Conservation (phyloP, 2,888 invertebrate genomes). For the Drosophila mayaguana region DNA sequence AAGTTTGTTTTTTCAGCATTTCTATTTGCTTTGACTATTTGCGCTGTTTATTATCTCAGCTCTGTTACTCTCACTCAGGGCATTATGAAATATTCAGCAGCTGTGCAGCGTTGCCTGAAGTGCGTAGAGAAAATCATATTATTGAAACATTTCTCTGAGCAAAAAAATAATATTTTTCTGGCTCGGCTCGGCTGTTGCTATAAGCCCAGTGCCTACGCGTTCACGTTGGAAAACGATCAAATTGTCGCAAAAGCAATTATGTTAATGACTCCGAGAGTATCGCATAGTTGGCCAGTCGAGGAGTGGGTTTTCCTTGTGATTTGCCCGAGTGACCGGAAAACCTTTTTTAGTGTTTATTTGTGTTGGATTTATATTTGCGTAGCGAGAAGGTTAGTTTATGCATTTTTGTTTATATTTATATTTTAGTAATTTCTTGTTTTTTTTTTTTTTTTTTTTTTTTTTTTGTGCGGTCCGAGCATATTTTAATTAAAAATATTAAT, state of each 20-base stretch:
- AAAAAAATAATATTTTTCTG: background rate
- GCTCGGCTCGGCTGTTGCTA: too few species aligned
- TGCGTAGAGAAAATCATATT: background rate
- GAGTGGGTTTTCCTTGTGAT: background rate
- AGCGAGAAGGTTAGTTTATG: slow-evolving; percentile 47
- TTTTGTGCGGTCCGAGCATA: slow-evolving; percentile 47
- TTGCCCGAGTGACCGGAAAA: background rate
- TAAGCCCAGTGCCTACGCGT: too few species aligned
- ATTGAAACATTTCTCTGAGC: background rate
- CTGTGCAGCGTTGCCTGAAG: background rate
- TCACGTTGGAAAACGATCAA: background rate
- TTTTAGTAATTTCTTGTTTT: slow-evolving; percentile 10
- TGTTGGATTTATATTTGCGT: slow-evolving; percentile 42
- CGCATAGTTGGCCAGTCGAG: background rate
- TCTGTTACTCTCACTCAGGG: slow-evolving; percentile 2
- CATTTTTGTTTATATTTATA: slow-evolving; percentile 10
- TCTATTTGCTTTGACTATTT: slow-evolving; percentile 63
- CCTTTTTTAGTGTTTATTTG: slow-evolving; percentile 37
- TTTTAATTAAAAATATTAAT: slow-evolving; percentile 78
- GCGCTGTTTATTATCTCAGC: slow-evolving; percentile 55
- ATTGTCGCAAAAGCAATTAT: background rate
- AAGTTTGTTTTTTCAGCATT: slow-evolving; percentile 17
- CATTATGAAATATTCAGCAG: background rate
- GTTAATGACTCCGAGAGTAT: slow-evolving; percentile 20
- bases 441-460: slow-evolving; percentile 24